Base-by-base conservation (phyloP, 2,113 vertebrate genomes). In the Cercopithecus mona region DNA sequence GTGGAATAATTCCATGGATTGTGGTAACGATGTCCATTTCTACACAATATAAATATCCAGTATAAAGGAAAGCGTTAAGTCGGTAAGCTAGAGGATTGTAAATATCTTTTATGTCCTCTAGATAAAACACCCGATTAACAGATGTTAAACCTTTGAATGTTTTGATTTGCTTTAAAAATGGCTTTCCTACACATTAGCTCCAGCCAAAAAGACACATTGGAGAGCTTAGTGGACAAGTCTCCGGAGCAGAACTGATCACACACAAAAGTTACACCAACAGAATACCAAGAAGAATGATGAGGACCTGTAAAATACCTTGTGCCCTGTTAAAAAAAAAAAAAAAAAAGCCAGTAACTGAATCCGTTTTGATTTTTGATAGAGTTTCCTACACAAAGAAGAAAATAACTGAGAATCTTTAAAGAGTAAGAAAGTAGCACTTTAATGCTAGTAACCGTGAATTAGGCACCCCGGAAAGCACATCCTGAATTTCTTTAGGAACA, bases 111-210 rank as follows among this genome's bases (percentile, higher is more conserved):
- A 61, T 72, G 80, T 75, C 70, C 75, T 90, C 43, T 61, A 81
- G 88, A 68, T 83, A 73, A 94, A 85, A 80, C 40, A 82, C 45
- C 48, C 59, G 76, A 90, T 76, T 92, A 89, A 48, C 73, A 95
- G 27, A 75, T 87, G 79, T 83, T 50, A 76, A 96, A 52, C 25
- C 14, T 72, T 86, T 64, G 40, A 4, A 23, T 59, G 25, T 92
- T 81, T 89, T 79, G 52, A 83, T 93, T 90, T 55, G 23, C 70
- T 84, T 81, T 84, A 59, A 88, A 88, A 81, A 96, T 68, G 73
- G 45, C 66, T 75, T 90, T 57, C 27, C 32, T 45, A 9, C 45
- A 40, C 30, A 16, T 16, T 64, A 64, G 57, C 38, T 81, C 83
- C 64, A 78, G 85, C 59, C 79, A 88, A 48, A 30, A 84, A 78